These are phyloP conservation scores for Emys orbicularis DNA, from an alignment of 2,797 vertebrate species.

Conservation along the genomic window DNA sequence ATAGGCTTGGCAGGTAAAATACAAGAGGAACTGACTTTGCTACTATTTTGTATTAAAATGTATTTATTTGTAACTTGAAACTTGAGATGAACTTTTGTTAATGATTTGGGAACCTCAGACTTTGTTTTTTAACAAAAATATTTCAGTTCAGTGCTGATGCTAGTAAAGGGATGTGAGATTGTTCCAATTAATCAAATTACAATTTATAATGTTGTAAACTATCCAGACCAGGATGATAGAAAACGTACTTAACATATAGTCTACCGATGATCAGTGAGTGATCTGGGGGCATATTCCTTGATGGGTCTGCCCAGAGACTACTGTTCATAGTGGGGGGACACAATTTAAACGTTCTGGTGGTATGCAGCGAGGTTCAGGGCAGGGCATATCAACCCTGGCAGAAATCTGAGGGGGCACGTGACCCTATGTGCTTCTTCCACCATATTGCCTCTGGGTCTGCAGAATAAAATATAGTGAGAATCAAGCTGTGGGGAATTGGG, in stretches of 20 bases:
- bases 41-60: constrained; percentile 29
- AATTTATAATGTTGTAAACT: neutral
- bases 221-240: neutral
- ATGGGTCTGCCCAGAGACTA: neutral
- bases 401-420: neutral
- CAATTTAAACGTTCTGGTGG: neutral
- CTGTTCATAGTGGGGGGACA: neutral
- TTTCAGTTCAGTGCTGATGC: neutral
- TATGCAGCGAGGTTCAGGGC: neutral
- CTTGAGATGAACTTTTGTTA: constrained; percentile 26
- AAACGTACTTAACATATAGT: neutral
- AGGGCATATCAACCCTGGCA: neutral
- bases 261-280: neutral
- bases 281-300: neutral
- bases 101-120: constrained; percentile 5
- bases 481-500: neutral
- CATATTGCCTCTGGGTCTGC: neutral
- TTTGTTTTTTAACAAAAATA: neutral
- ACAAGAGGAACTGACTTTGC: neutral
- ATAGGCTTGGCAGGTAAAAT: constrained; percentile 18
- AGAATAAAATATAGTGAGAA: neutral
- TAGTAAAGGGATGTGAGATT: neutral
- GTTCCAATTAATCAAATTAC: neutral
- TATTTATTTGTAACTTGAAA: constrained; percentile 61
- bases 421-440: neutral